Percentiles rank a stretch among this genome's conserved stretches.
Conservation (phyloP, 2,113 vertebrate genomes). For the Cacatua alba region DNA sequence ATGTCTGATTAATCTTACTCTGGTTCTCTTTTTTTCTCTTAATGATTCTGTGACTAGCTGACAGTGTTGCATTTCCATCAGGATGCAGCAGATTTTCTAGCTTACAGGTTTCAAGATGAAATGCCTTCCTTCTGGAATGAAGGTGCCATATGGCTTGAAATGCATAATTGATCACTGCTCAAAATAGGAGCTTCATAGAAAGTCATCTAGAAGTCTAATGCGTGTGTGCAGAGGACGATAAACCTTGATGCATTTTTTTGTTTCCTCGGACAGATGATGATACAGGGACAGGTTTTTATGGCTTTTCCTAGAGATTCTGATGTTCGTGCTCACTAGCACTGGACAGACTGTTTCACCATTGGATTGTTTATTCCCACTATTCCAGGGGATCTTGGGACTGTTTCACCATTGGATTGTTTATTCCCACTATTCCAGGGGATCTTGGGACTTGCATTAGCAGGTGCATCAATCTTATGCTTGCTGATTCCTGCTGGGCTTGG, state of each 20-base stretch:
- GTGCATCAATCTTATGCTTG: rapidly evolving
- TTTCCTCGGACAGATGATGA: not conserved
- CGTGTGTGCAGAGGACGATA: not conserved
- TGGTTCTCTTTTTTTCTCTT: not conserved
- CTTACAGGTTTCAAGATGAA: constrained; percentile 50
- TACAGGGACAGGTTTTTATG: not conserved
- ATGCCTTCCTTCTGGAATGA: constrained; percentile 35
- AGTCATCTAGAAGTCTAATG: not conserved
- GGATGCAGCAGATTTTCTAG: constrained; percentile 39
- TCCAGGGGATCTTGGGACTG: not conserved
- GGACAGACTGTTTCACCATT: not conserved
- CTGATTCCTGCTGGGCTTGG: not conserved
- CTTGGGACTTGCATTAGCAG: not conserved
- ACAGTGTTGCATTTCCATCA: not conserved
- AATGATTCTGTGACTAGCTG: not conserved
- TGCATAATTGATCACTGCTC: constrained; percentile 43
- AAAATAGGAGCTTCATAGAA: constrained; percentile 53
- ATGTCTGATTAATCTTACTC: not conserved
- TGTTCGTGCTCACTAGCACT: not conserved
- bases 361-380: not conserved
- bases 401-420: not conserved
- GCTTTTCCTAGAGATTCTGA: not conserved
- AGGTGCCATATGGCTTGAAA: constrained; percentile 61
- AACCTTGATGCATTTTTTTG: not conserved
- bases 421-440: not conserved